Evolutionary conservation across 2,113 vertebrate species (phyloP).

Genomic region (Natator depressus): DNA sequence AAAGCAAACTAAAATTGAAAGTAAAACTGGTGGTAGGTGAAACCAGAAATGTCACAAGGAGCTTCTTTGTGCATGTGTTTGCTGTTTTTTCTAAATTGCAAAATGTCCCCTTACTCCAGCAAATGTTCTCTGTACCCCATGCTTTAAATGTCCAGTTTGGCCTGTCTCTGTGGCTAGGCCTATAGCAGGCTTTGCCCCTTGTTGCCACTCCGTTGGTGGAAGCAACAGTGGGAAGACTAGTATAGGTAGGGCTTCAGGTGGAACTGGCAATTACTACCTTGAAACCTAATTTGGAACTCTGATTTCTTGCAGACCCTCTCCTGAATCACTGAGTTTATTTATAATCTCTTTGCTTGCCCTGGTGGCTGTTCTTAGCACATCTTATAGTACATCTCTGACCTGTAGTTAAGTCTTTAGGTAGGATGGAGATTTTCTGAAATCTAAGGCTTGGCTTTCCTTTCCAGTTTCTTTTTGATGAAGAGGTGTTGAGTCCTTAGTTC

Average conservation of each 20-base stretch:
- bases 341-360: neutral
- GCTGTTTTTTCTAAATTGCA: neutral
- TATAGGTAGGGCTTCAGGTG: neutral
- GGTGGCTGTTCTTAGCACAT: neutral
- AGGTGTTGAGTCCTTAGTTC: neutral
- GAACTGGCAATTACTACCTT: neutral
- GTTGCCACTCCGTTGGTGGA: neutral
- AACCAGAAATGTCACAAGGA: neutral
- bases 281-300: neutral
- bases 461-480: neutral
- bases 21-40: neutral
- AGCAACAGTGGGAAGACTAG: neutral
- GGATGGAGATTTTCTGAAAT: neutral
- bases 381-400: neutral
- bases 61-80: neutral
- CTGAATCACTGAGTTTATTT: neutral
- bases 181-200: neutral
- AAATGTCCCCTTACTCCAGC: neutral
- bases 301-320: neutral
- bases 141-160: neutral
- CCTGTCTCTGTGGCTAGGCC: neutral
- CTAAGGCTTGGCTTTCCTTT: neutral
- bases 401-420: neutral
- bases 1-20: neutral
- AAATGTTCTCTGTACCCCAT: neutral